A percentile compares a stretch with the other conserved stretches of the same genome.
Evolutionary conservation across 2,797 vertebrate genomes (phyloP).

Genomic region (Otolemur crassicaudatus): DNA sequence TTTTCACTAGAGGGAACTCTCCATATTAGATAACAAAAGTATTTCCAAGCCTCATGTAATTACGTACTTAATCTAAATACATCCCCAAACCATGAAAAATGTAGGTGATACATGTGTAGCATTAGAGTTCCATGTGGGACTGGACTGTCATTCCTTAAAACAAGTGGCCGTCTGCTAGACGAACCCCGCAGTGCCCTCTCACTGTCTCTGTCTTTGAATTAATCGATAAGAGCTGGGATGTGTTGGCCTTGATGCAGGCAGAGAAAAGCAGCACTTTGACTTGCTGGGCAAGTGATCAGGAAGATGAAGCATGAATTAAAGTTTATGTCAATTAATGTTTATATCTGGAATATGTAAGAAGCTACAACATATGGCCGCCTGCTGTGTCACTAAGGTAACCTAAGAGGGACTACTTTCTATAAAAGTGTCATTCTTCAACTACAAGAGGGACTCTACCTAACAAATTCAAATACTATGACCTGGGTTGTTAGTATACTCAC

Average conservation of each 20-base stretch:
- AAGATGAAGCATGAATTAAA: background rate
- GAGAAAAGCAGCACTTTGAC: background rate
- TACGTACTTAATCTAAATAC: background rate
- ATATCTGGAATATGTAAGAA: background rate
- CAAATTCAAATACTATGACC: no score
- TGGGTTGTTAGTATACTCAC: no score
- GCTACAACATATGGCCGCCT: background rate
- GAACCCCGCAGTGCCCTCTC: background rate
- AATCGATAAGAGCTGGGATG: background rate
- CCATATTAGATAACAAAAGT: background rate
- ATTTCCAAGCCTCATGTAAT: slow-evolving; percentile 10
- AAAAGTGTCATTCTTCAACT: background rate
- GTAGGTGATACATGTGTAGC: background rate
- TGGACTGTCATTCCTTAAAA: background rate
- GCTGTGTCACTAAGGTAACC: background rate
- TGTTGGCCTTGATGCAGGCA: background rate
- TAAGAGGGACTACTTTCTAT: background rate
- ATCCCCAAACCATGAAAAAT: background rate
- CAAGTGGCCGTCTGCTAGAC: background rate
- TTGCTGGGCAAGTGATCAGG: background rate
- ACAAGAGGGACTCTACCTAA: no score
- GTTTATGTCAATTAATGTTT: background rate
- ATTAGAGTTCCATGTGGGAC: background rate
- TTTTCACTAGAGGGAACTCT: background rate
- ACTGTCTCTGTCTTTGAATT: background rate